Conservation (phyloP, 2,113 vertebrate species). For the Coreoperca whiteheadi region DNA sequence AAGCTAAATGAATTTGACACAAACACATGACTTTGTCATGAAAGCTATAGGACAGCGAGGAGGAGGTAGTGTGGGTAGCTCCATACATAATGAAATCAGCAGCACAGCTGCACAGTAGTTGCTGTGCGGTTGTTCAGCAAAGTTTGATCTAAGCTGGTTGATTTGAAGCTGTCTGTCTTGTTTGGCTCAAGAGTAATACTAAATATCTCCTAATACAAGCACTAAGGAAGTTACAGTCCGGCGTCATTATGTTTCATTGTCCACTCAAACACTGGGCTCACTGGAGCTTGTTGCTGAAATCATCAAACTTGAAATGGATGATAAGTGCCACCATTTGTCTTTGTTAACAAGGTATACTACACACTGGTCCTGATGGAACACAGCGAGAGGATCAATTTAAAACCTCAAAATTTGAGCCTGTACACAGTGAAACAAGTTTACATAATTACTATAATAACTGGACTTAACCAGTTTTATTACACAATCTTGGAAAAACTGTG, state of each 20-base stretch:
- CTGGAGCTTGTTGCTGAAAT: not conserved
- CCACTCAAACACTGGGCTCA: no score
- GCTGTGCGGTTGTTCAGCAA: not conserved
- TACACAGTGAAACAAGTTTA: not conserved
- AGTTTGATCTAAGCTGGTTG: not conserved
- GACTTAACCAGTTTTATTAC: not conserved
- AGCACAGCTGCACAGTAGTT: not conserved
- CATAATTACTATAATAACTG: not conserved
- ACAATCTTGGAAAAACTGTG: not conserved
- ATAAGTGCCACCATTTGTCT: not conserved
- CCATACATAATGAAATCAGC: not conserved
- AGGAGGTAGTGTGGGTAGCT: not conserved
- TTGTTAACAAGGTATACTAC: not conserved
- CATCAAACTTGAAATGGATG: not conserved
- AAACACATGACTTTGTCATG: conserved; percentile 48
- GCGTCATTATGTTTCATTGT: not conserved
- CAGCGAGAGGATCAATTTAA: not conserved
- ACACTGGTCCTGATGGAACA: not conserved
- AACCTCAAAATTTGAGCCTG: not conserved
- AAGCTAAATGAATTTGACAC: conserved; percentile 61
- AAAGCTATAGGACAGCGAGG: conserved; percentile 13
- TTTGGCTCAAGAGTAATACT: not conserved
- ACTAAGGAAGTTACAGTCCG: no score
- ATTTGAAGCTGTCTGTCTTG: not conserved
- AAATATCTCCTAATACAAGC: not conserved